A percentile compares a stretch with the other conserved stretches of the same genome.
Conservation (phyloP, 2,797 vertebrate species). For the Sarcophilus harrisii region DNA sequence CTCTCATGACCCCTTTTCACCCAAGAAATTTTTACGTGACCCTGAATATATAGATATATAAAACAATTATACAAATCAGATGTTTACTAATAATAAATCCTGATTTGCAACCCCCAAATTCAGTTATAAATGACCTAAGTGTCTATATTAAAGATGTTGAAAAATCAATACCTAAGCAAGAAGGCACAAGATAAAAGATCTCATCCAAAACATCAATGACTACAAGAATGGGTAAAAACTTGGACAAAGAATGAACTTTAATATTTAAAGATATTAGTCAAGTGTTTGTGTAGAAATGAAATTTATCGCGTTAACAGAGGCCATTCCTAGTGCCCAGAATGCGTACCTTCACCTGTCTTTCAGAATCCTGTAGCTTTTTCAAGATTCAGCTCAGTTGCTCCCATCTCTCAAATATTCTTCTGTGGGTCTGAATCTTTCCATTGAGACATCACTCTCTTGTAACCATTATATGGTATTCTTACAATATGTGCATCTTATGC, state of each 20-base stretch:
- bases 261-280: background rate
- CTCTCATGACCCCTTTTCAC: too few species aligned
- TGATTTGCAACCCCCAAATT: too few species aligned
- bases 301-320: background rate
- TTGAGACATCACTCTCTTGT: background rate
- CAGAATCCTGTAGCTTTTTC: background rate
- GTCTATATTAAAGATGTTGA: background rate
- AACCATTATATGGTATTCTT: background rate
- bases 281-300: background rate
- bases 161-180: background rate
- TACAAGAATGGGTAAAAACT: background rate
- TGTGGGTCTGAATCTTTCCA: background rate
- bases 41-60: too few species aligned
- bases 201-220: background rate
- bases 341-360: background rate
- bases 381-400: background rate
- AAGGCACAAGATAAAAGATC: background rate
- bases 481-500: background rate
- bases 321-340: background rate
- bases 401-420: background rate
- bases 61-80: too few species aligned
- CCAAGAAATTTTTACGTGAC: too few species aligned
- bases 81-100: too few species aligned
- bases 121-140: background rate
- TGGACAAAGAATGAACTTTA: background rate